These are phyloP conservation scores for Crocodylus rhombifer DNA, from an alignment of 2,797 vertebrate genomes.

Conservation along the genomic window DNA sequence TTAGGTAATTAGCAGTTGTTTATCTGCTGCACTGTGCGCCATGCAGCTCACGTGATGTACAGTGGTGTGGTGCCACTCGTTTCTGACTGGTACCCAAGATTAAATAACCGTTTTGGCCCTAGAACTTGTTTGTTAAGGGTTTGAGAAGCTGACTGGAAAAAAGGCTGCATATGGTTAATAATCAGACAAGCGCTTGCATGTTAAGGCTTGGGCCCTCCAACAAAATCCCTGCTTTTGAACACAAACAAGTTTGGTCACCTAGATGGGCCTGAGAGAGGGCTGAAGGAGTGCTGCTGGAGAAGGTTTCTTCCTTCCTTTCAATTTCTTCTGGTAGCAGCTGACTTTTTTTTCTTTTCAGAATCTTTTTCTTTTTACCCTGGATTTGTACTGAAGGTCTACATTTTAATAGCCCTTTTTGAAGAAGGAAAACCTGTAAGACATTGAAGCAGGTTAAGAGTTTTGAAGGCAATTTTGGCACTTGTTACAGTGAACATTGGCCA, in stretches of 20 bases:
- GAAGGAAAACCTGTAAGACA: neutral
- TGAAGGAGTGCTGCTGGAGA: neutral
- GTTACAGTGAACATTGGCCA: neutral
- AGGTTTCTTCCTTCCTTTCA: neutral
- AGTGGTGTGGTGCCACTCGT: neutral
- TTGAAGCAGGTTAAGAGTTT: accelerated
- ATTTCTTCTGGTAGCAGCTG: neutral
- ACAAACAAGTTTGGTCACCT: accelerated
- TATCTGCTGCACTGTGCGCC: accelerated
- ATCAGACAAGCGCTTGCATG: neutral
- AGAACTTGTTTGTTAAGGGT: slow-evolving; percentile 50
- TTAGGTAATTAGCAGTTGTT: neutral
- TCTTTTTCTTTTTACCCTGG: slow-evolving; percentile 36
- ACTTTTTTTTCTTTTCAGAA: slow-evolving; percentile 1
- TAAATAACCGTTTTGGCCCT: slow-evolving; percentile 35
- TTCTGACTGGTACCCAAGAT: accelerated
- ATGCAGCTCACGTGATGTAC: neutral
- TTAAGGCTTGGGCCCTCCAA: neutral
- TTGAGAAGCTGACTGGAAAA: neutral
- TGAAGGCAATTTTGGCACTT: neutral
- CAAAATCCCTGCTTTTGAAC: neutral
- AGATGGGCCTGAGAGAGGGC: neutral
- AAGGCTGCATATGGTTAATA: neutral
- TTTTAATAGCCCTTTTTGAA: neutral
- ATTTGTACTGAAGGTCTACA: neutral